phyloP scores from a whole-genome alignment of 2,888 invertebrate genomes.

The Pseudanteris insignis region DNA sequence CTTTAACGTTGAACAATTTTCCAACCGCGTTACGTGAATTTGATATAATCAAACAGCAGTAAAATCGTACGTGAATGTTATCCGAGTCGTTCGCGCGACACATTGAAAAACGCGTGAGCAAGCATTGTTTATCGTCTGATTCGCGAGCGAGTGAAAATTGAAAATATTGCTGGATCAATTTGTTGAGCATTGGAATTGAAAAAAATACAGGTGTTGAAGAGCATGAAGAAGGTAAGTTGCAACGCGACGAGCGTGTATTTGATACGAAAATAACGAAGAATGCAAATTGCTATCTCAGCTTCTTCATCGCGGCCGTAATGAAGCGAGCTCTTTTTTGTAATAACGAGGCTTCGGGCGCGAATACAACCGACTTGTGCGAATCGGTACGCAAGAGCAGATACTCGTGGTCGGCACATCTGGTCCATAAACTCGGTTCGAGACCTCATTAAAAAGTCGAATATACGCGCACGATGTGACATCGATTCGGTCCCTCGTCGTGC shows the following conservation, averaged over 20 bases:
- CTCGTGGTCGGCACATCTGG: conserved; percentile 23
- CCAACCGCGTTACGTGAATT: no score
- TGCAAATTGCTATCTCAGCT: conserved; percentile 35
- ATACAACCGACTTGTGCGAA: conserved; percentile 18
- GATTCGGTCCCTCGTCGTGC: conserved; percentile 3
- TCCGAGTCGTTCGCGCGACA: no score
- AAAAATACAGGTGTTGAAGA: conserved; percentile 11
- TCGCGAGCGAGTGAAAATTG: no score
- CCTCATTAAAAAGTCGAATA: conserved; percentile 31
- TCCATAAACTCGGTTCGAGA: conserved; percentile 28
- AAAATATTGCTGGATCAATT: conserved; percentile 4
- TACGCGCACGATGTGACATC: conserved; percentile 10
- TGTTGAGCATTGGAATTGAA: conserved; percentile 7
- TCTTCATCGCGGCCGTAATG: conserved; percentile 26
- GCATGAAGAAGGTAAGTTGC: conserved; percentile 2
- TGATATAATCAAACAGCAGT: no score
- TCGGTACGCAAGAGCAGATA: conserved; percentile 22
- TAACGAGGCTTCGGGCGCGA: conserved; percentile 16
- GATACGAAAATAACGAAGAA: conserved; percentile 31
- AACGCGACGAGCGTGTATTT: conserved; percentile 14
- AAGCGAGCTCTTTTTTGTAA: conserved; percentile 28
- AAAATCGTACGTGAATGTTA: no score
- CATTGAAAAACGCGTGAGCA: no score
- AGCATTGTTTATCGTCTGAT: neutral
- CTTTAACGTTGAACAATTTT: no score